Base-by-base conservation (phyloP, 2,888 invertebrate species). In the Volucella inanis region DNA sequence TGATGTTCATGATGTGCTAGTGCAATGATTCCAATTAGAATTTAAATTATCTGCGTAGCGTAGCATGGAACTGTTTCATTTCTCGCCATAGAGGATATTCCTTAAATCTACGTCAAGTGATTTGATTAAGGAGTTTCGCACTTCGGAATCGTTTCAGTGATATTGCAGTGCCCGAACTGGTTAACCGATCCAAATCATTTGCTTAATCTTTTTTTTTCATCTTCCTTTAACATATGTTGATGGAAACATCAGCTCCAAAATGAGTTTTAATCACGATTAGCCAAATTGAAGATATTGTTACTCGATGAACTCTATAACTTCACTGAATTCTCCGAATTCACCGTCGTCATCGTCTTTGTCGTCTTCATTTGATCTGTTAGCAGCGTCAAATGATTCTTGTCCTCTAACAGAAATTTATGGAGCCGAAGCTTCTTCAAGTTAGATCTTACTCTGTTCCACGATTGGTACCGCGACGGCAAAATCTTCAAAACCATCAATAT, bases 51-150 rank as follows among this genome's bases (percentile, higher is more conserved):
- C n/a, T n/a, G n/a, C 18, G 2, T 18, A 2, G 1, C 18, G 18
- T 18, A 2, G 2, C 18, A 18, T 18, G 18, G 18, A 18, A 18
- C 18, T 18, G 2, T 18, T 18, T 2, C 1, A 18, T 18, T 18
- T 18, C 18, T 18, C 2, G 1, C 18, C 18, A 18, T 18, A 18
- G 18, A 18, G 18, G 18, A 18, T 97, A 92, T 97, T 97, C 89
- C 97, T 94, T 11, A 96, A 96, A 92, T 97, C 97, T 89, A 97
- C 97, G 89, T 96, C 96, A 70, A 97, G 93, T 50, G 97, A 94
- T 89, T 94, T 95, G 70, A 97, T 93, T 62, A 97, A 93, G 52
- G 94, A 93, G 90, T 96, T 96, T 89, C 97, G 96, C 88, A 96
- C 95, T 78, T 94, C 93, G 61, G 97, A 97, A 89, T 95, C 95